These are phyloP conservation scores for Gadopsis marmoratus DNA, from an alignment of 2,797 vertebrate species.

Conservation along the genomic window DNA sequence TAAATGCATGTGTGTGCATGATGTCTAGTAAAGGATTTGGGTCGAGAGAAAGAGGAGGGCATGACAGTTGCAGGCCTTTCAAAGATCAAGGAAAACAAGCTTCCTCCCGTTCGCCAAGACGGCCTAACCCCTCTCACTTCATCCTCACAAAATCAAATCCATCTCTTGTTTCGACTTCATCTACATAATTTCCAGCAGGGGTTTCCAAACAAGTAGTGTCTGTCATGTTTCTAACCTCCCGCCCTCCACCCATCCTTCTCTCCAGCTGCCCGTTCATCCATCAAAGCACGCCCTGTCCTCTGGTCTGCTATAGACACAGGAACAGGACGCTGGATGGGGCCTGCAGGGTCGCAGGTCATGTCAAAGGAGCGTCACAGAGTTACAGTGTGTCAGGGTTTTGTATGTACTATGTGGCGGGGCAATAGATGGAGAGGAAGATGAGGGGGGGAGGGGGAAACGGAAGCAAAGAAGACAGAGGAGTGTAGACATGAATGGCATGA, in stretches of 20 bases:
- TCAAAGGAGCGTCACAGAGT: constrained; percentile 62
- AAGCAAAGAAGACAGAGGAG: constrained; percentile 60
- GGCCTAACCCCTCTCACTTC: constrained; percentile 52
- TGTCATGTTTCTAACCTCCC: constrained; percentile 74
- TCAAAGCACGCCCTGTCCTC: constrained; percentile 85
- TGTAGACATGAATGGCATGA: constrained; percentile 59
- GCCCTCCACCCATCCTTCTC: constrained; percentile 52
- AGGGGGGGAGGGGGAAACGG: constrained; percentile 28
- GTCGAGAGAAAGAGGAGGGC: constrained; percentile 16
- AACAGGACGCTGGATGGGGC: constrained; percentile 75
- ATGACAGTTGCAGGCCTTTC: constrained; percentile 31
- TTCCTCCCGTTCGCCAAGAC: constrained; percentile 35
- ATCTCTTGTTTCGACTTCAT: constrained; percentile 72
- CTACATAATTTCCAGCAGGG: constrained; percentile 77
- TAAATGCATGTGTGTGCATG: not conserved
- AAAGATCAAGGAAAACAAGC: constrained; percentile 74
- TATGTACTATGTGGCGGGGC: constrained; percentile 40
- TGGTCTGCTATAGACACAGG: constrained; percentile 66
- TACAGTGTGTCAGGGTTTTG: constrained; percentile 64
- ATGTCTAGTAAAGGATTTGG: constrained; percentile 27
- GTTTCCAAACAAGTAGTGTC: constrained; percentile 80
- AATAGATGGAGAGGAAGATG: constrained; percentile 47
- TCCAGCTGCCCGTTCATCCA: constrained; percentile 74
- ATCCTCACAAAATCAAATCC: constrained; percentile 70
- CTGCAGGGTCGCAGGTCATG: constrained; percentile 72